Evolutionary conservation across 1,140 invertebrate species (phyloP).

Genomic region (Calephelis nemesis): DNA sequence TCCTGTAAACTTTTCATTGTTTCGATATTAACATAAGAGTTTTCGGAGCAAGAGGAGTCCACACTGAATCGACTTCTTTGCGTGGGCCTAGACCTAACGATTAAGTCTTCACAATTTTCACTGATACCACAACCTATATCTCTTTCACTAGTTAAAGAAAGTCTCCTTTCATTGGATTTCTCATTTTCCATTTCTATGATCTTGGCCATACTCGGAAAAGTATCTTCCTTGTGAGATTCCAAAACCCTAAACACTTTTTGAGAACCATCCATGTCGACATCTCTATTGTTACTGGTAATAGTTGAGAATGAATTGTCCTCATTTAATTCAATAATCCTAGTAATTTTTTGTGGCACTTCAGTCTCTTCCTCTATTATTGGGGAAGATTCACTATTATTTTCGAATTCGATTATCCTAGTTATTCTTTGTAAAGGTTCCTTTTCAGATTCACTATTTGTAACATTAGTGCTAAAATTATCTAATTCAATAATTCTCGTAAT

Average conservation of each 20-base stretch:
- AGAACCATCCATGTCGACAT: constrained; percentile 49
- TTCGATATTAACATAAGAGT: constrained; percentile 78
- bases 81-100: constrained; percentile 59
- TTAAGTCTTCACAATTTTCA: constrained; percentile 59
- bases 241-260: constrained; percentile 59
- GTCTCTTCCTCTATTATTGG: constrained; percentile 53
- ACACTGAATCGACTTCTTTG: constrained; percentile 76
- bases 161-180: constrained; percentile 70
- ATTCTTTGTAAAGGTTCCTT: constrained; percentile 62
- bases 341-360: constrained; percentile 65
- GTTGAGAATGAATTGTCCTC: constrained; percentile 60
- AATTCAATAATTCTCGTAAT: constrained; percentile 59
- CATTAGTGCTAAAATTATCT: constrained; percentile 54
- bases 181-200: constrained; percentile 77
- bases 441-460: constrained; percentile 48
- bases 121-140: constrained; percentile 59
- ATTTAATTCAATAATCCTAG: constrained; percentile 69
- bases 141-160: constrained; percentile 69
- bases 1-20: constrained; percentile 73
- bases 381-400: constrained; percentile 56
- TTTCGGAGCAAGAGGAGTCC: constrained; percentile 78
- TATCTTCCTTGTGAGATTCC: constrained; percentile 61
- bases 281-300: constrained; percentile 44
- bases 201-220: constrained; percentile 68
- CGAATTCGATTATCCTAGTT: constrained; percentile 71